phyloP scores from a whole-genome alignment of 2,113 vertebrate genomes.

The Argyrosomus japonicus region DNA sequence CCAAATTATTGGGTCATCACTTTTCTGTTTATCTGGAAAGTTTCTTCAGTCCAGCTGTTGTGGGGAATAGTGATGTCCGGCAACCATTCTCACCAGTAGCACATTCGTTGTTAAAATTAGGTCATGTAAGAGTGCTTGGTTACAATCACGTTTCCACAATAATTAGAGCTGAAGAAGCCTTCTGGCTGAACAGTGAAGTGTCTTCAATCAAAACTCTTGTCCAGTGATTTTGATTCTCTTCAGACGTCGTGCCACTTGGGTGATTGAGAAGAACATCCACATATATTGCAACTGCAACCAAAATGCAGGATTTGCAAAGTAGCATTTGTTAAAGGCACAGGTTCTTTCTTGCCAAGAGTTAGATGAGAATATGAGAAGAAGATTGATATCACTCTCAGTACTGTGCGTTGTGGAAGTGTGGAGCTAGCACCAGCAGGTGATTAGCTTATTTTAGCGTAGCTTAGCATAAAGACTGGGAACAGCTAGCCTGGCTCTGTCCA shows the following conservation, averaged over 20 bases:
- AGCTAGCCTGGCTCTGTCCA: neutral
- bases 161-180: neutral
- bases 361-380: neutral
- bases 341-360: neutral
- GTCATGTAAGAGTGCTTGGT: neutral
- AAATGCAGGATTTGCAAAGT: neutral
- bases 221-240: neutral
- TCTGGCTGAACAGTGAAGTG: neutral
- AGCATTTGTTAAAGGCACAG: too few relatives aligned
- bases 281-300: neutral
- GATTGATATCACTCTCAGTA: neutral
- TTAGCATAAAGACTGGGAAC: neutral
- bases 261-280: neutral
- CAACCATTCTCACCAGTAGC: neutral
- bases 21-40: neutral
- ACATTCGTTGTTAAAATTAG: neutral
- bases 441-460: constrained; percentile 16
- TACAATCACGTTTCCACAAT: neutral
- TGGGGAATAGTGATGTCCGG: neutral
- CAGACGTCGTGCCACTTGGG: neutral
- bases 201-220: neutral
- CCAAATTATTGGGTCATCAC: neutral
- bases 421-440: neutral
- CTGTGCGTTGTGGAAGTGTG: neutral
- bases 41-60: neutral